Conservation (phyloP, 2,113 vertebrate species). For the Forbesichthys papilliferus region DNA sequence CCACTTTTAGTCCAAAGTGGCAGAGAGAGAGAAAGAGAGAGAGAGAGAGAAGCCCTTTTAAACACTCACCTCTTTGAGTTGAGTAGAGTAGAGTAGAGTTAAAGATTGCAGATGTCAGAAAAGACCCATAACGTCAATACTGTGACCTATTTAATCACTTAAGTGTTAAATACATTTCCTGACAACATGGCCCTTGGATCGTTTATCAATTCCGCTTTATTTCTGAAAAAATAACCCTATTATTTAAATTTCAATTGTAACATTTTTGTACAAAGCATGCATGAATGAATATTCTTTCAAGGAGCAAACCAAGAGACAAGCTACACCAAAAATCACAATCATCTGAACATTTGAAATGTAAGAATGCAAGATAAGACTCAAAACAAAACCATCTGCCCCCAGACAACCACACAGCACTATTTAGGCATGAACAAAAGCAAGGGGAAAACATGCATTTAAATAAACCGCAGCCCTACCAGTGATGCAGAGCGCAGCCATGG, state of each 20-base stretch:
- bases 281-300: not conserved
- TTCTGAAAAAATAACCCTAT: too few species aligned
- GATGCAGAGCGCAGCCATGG: constrained; percentile 20
- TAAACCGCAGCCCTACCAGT: constrained; percentile 20
- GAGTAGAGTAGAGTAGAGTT: too few species aligned
- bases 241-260: not conserved
- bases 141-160: too few species aligned
- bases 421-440: constrained; percentile 47
- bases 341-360: constrained; percentile 17
- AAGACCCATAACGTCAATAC: too few species aligned
- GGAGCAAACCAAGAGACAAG: not conserved
- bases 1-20: not conserved
- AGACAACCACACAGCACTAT: constrained; percentile 24
- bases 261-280: not conserved
- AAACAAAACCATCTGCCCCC: constrained; percentile 20
- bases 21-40: not conserved
- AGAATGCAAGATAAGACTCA: constrained; percentile 45
- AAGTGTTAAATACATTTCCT: too few species aligned
- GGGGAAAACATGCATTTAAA: constrained; percentile 26
- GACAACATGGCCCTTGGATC: too few species aligned
- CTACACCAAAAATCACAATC: constrained; percentile 7
- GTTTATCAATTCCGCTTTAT: too few species aligned
- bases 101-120: too few species aligned
- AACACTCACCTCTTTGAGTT: too few species aligned
- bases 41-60: too few species aligned